phyloP scores from a whole-genome alignment of 2,888 invertebrate species.

The Eupithecia subfuscata region DNA sequence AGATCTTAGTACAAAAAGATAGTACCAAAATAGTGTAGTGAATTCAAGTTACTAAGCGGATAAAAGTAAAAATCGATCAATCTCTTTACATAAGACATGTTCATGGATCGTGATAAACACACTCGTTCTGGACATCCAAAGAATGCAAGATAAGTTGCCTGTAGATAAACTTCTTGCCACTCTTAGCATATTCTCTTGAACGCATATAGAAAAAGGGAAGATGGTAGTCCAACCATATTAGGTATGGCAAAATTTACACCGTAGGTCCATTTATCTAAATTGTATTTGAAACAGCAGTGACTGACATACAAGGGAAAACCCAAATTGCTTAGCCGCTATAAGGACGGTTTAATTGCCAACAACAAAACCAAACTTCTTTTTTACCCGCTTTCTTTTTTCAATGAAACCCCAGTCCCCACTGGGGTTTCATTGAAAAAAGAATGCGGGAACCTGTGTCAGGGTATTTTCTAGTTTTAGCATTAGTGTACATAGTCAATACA shows the following conservation, averaged over 20 bases:
- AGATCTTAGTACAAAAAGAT: background rate
- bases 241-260: background rate
- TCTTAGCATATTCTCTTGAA: background rate
- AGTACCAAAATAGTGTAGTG: background rate
- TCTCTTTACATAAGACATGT: conserved; percentile 4
- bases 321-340: background rate
- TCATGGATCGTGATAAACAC: conserved; percentile 23
- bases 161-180: conserved; percentile 19
- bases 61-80: conserved; percentile 23
- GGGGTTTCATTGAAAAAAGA: background rate
- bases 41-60: conserved; percentile 21
- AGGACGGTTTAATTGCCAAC: background rate
- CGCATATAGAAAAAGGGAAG: background rate
- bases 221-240: background rate
- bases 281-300: background rate
- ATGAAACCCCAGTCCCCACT: no score
- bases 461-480: background rate
- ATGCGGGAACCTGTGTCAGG: background rate
- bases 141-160: conserved; percentile 25
- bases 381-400: no score
- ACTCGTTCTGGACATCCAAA: conserved; percentile 19
- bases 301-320: background rate
- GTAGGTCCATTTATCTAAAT: background rate
- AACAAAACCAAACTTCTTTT: background rate
- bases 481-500: background rate